Conservation (phyloP, 92 coral and sea anemone genomes). For the Parazoanthus atlanticus region DNA sequence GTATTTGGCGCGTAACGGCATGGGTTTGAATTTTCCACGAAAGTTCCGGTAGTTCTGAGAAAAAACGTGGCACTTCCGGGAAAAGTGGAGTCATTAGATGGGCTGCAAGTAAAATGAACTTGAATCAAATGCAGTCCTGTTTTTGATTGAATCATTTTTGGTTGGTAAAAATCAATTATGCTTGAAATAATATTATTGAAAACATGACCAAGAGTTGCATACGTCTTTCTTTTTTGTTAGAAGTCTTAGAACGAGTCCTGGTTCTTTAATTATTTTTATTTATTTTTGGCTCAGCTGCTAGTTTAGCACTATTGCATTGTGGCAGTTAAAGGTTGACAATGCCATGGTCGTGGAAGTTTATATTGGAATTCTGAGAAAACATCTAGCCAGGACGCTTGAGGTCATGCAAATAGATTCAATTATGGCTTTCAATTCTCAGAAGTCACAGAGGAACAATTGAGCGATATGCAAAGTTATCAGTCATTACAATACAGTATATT, state of each 20-base stretch:
- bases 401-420: too few relatives aligned
- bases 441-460: background rate
- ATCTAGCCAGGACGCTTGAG: background rate
- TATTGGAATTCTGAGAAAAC: background rate
- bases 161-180: too few relatives aligned
- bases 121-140: background rate
- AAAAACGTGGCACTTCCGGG: background rate
- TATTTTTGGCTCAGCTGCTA: background rate
- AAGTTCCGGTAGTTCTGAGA: background rate
- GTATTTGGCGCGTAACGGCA: background rate
- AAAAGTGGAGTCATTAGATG: background rate
- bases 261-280: too few relatives aligned
- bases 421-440: background rate
- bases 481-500: background rate
- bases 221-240: too few relatives aligned
- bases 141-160: background rate
- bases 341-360: too few relatives aligned
- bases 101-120: conserved; percentile 12
- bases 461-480: background rate
- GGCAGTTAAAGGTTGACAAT: background rate
- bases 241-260: too few relatives aligned
- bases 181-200: too few relatives aligned
- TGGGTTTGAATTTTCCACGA: background rate
- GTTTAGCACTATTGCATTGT: background rate
- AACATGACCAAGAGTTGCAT: background rate